Conservation (phyloP, 2,888 invertebrate species). For the Trichopria drosophilae region DNA sequence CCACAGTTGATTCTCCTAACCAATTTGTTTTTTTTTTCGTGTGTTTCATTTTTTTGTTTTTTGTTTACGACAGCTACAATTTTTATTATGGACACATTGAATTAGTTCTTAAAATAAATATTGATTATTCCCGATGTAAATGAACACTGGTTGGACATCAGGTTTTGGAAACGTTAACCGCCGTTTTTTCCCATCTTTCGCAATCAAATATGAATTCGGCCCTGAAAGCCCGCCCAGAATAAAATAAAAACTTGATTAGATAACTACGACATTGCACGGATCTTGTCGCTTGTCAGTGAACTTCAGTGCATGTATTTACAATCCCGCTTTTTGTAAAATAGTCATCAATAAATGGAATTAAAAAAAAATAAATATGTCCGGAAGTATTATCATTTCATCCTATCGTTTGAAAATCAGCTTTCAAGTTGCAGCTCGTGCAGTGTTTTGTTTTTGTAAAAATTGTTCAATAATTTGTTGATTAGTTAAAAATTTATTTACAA, state of each 20-base stretch:
- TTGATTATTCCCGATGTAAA: constrained; percentile 39
- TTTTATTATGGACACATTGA: constrained; percentile 36
- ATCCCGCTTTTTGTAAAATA: constrained; percentile 22
- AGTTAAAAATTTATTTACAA: constrained; percentile 67
- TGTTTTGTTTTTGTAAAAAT: constrained; percentile 55
- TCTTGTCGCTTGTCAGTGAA: neutral
- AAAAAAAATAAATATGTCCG: too few relatives aligned
- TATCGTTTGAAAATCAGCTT: too few relatives aligned
- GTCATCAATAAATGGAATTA: constrained; percentile 8
- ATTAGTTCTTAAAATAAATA: constrained; percentile 40
- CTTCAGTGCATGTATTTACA: too few relatives aligned
- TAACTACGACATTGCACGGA: neutral
- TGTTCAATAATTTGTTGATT: constrained; percentile 50
- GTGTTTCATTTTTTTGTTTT: too few relatives aligned
- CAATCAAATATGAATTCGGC: neutral
- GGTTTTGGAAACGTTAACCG: constrained; percentile 20
- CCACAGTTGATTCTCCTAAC: too few relatives aligned
- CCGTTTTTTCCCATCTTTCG: constrained; percentile 51
- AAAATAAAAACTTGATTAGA: neutral
- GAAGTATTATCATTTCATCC: too few relatives aligned
- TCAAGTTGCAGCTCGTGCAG: constrained; percentile 49
- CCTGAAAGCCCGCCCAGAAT: too few relatives aligned
- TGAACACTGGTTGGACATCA: constrained; percentile 32
- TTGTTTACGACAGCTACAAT: constrained; percentile 16
- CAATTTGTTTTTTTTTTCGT: too few relatives aligned